phyloP scores from a whole-genome alignment of 2,113 vertebrate species.

The Phoenicopterus ruber region DNA sequence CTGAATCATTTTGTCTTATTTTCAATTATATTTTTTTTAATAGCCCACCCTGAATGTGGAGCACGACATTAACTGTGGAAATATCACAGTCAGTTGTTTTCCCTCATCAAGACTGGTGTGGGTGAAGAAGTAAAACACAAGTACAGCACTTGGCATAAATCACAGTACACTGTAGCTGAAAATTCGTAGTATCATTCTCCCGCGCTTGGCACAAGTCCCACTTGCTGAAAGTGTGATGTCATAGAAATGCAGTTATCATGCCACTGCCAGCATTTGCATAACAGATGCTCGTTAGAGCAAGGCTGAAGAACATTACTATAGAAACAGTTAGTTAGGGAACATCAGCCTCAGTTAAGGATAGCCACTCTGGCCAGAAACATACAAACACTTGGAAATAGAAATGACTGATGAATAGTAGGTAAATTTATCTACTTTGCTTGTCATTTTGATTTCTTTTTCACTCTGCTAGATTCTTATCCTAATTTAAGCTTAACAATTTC shows the following conservation, averaged over 20 bases:
- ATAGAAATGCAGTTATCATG: not conserved
- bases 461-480: not conserved
- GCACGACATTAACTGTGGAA: not conserved
- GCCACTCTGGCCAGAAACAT: not conserved
- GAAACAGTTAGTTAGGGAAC: constrained; percentile 12
- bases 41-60: not conserved
- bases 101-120: not conserved
- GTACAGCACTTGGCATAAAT: not conserved
- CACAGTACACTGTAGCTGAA: not conserved
- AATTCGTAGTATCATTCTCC: not conserved
- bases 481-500: not conserved
- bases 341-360: not conserved
- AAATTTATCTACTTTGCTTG: not conserved
- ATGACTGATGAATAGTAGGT: not conserved
- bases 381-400: not conserved
- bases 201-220: not conserved
- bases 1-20: not conserved
- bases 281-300: not conserved
- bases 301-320: constrained; percentile 1
- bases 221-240: not conserved
- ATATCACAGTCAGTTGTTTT: not conserved
- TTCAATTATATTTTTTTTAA: not conserved
- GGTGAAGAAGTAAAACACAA: not conserved
- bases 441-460: constrained; percentile 4
- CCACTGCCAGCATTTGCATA: not conserved